These are phyloP conservation scores for Actinopyga echinites DNA, from an alignment of 53 echinoderm and acorn worm genomes.

Conservation along the genomic window DNA sequence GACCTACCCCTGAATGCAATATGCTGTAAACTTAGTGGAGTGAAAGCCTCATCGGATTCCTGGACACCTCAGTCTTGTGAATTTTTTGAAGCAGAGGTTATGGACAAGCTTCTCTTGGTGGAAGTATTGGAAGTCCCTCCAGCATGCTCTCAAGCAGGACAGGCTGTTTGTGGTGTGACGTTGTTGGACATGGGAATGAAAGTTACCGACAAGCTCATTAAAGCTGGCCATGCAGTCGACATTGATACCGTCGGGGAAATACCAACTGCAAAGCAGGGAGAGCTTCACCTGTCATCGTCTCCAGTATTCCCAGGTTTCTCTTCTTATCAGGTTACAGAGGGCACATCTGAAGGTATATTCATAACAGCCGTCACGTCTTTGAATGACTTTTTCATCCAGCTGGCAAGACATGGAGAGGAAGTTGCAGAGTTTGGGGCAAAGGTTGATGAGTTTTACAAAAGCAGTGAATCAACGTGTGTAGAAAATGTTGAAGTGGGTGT, in stretches of 20 bases:
- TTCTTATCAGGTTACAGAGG: background rate
- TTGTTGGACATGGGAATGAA: conserved; percentile 81
- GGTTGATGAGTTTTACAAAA: conserved; percentile 35
- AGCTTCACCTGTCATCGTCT: background rate
- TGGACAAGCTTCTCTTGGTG: conserved; percentile 74
- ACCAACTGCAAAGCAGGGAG: background rate
- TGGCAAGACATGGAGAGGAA: conserved; percentile 32
- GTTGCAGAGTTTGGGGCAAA: background rate
- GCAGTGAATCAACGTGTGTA: background rate
- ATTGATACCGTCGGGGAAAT: background rate
- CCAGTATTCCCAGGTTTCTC: conserved; percentile 16
- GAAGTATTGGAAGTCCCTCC: conserved; percentile 48
- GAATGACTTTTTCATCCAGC: conserved; percentile 74
- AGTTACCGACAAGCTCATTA: conserved; percentile 57
- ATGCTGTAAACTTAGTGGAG: conserved; percentile 52
- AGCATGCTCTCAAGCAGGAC: background rate
- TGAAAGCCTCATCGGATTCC: background rate
- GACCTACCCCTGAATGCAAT: conserved; percentile 58
- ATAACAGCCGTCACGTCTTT: conserved; percentile 66
- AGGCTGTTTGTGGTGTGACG: conserved; percentile 24
- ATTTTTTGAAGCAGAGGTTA: conserved; percentile 46
- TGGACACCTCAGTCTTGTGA: conserved; percentile 62
- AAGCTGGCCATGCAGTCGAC: conserved; percentile 50
- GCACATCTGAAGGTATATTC: conserved; percentile 52
- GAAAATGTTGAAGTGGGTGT: conserved; percentile 49